These are phyloP conservation scores for Cydia strobilella DNA, from an alignment of 1,140 invertebrate genomes.

Conservation along the genomic window DNA sequence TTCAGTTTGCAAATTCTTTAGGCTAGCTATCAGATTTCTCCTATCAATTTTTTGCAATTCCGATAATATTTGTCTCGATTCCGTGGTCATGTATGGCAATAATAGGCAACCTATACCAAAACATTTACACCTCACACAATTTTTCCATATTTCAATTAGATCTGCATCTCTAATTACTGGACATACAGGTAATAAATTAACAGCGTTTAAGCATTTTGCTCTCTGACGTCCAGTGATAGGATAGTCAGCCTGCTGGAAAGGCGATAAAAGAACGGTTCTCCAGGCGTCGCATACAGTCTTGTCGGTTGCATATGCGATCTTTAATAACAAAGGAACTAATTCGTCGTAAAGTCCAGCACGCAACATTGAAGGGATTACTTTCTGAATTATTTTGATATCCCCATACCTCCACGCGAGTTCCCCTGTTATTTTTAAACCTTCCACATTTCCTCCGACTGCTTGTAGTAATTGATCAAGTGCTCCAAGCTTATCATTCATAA, in stretches of 20 bases:
- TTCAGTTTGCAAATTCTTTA: conserved; percentile 73
- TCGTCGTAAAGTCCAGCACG: conserved; percentile 65
- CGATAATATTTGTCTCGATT: conserved; percentile 58
- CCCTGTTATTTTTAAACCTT: conserved; percentile 65
- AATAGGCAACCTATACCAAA: conserved; percentile 69
- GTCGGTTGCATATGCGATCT: conserved; percentile 58
- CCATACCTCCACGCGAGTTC: conserved; percentile 66
- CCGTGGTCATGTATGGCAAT: conserved; percentile 67
- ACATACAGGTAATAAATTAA: conserved; percentile 75
- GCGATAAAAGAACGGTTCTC: conserved; percentile 69
- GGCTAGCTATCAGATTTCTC: conserved; percentile 68
- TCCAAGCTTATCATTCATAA: conserved; percentile 68
- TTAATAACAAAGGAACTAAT: conserved; percentile 69
- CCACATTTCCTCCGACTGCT: conserved; percentile 57
- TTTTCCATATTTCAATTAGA: conserved; percentile 73
- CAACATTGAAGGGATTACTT: conserved; percentile 62
- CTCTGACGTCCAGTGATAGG: conserved; percentile 74
- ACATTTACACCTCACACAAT: conserved; percentile 72
- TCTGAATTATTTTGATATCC: conserved; percentile 55
- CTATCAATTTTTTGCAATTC: conserved; percentile 72
- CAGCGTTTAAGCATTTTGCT: conserved; percentile 66
- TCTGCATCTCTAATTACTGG: conserved; percentile 72
- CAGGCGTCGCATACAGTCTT: conserved; percentile 68
- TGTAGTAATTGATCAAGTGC: conserved; percentile 69
- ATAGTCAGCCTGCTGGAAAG: conserved; percentile 74